phyloP scores from a whole-genome alignment of 2,113 vertebrate species.

The Spilogale gracilis region DNA sequence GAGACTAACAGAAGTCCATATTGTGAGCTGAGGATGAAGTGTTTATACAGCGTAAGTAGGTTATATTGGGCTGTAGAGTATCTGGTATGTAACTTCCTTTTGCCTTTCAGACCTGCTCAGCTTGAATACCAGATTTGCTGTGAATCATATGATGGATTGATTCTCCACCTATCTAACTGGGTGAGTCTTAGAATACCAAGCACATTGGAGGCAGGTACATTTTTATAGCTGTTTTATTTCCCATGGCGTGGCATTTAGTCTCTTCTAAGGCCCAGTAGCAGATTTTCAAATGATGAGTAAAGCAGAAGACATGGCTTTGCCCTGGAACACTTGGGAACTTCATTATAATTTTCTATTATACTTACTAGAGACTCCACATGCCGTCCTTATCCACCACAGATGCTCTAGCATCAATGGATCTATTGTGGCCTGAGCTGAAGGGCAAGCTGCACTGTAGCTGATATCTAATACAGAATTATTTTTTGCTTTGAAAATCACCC shows the following conservation, averaged over 20 bases:
- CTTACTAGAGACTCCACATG: background rate
- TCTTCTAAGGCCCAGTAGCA: background rate
- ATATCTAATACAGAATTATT: background rate
- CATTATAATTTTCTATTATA: background rate
- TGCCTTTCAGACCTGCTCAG: background rate
- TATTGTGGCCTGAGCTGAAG: background rate
- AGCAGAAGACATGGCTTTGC: background rate
- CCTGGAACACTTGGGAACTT: background rate
- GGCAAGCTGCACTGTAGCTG: background rate
- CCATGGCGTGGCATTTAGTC: background rate
- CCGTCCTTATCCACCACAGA: background rate
- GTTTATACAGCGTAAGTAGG: background rate
- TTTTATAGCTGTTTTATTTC: constrained; percentile 21
- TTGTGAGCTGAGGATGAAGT: background rate
- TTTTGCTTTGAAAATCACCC: background rate
- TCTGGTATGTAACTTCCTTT: background rate
- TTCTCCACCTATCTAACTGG: background rate
- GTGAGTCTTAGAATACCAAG: background rate
- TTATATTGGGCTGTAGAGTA: background rate
- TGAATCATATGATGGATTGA: background rate
- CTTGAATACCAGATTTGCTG: background rate
- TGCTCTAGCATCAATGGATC: background rate
- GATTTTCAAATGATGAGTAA: constrained; percentile 3
- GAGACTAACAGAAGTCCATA: background rate
- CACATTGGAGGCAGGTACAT: background rate